Base-by-base conservation (phyloP, 1,140 invertebrate genomes). In the Cepaea nemoralis region DNA sequence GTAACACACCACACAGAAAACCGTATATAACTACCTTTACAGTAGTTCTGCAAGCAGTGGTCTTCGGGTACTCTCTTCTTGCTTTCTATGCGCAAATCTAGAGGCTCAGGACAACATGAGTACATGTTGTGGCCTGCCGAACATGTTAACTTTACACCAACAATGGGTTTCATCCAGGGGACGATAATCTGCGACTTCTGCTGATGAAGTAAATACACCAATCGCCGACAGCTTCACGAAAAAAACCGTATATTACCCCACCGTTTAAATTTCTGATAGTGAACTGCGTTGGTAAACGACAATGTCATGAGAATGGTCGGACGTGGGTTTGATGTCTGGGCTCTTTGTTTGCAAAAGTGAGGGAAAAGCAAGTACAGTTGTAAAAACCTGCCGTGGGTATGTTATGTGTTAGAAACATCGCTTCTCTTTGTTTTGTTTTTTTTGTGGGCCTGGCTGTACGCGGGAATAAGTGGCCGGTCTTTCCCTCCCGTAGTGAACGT, bases 31-130 rank as follows among this genome's bases (percentile, higher is more conserved):
- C 48, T 73, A 71, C 69, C 67, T 55, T 27, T 31, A 35, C n/a
- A 80, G 40, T 80, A 35, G 10, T 73, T 59, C 22, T 42, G 27
- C 6, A 24, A 35, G 1, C 22, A 35, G 37, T 19, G 5, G 48
- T 14, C 1, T 8, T 55, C 31, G 22, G 67, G 55, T 80, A 37
- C 14, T 55, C 0, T 55, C 42, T 80, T 80, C 31, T 80, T 80
- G 40, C 78, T 80, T n/a, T 71, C 67, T 35, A 80, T 73, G 35
- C 78, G 55, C 70, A 80, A 73, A 80, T 80, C 78, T 80, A 80
- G 39, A 35, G 78, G 78, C 69, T 80, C 67, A 50, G 69, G 69
- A 73, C 78, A 80, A 73, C 78, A 80, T 71, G 78, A 80, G 59
- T 45, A 80, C 78, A 80, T 80, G 78, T 80, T 80, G 78, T 73